phyloP scores from a whole-genome alignment of 2,888 invertebrate genomes.

The Nesidiocoris tenuis region DNA sequence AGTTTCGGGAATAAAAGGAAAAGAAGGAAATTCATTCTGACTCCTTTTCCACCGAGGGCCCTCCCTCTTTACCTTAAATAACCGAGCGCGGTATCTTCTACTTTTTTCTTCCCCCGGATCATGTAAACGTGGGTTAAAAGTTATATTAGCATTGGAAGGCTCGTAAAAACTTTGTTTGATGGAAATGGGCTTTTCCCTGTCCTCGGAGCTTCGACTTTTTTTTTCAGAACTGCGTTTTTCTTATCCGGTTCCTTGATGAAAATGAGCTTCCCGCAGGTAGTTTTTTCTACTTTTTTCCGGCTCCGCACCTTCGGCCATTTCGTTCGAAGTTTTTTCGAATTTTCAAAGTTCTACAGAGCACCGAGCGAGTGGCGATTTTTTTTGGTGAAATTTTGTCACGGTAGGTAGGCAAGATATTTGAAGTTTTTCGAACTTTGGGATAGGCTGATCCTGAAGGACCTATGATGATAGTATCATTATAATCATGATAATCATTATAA shows the following conservation, averaged over 20 bases:
- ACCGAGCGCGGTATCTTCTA: neutral
- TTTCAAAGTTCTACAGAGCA: too few relatives aligned
- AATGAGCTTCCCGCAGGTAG: neutral
- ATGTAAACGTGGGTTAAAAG: conserved; percentile 36
- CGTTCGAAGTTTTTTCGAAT: neutral
- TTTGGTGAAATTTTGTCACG: too few relatives aligned
- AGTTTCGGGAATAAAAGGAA: neutral
- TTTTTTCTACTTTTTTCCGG: neutral
- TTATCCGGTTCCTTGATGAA: neutral
- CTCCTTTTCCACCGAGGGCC: neutral
- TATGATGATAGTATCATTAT: too few relatives aligned
- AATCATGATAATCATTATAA: too few relatives aligned
- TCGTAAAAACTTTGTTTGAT: conserved; percentile 36
- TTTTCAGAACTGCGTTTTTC: neutral
- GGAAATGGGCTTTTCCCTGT: conserved; percentile 19
- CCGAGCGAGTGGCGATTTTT: too few relatives aligned
- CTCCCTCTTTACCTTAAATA: neutral
- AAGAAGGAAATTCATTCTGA: neutral
- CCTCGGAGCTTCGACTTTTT: neutral
- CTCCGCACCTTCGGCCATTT: neutral
- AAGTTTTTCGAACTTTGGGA: too few relatives aligned
- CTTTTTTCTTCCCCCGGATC: neutral
- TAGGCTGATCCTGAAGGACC: too few relatives aligned
- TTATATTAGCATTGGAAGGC: conserved; percentile 32
- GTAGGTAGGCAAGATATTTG: too few relatives aligned